Evolutionary conservation across 2,113 vertebrate genomes (phyloP), one percentile per base, ranked within the genome.

Genomic region (Tursiops truncatus): DNA sequence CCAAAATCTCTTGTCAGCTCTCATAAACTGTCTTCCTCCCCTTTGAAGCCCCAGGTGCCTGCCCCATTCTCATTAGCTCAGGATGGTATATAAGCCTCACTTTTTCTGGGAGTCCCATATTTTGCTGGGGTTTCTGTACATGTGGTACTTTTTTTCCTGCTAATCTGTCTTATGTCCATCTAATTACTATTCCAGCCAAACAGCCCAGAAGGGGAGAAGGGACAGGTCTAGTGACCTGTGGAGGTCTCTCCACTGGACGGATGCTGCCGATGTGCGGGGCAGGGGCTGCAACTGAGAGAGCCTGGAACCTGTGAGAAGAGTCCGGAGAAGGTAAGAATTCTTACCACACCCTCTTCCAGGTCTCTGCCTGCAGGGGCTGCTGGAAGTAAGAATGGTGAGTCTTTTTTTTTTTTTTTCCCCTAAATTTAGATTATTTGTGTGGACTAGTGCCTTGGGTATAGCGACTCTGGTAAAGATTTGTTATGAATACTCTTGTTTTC

Each of bases 261-360:
- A 56, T 20, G 18, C 53, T 56, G 17, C 53, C 53, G 18, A 2
- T 6, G 53, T 56, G 50, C 50, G 6, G 53, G 18, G 53, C 53
- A 18, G 53, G 18, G 53, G 53, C 28, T 25, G 28, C 20, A 9
- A 7, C 62, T 73, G 11, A 3, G 28, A 14, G 6, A 33, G 17
- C 20, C 11, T 13, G 20, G 58, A n/a, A 20, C 41, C 31, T 17
- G 14, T 6, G 36, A 31, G 36, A 28, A 15, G 26, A 41, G 31
- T 62, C 8, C 1, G 4, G 3, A 13, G 20, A 14, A 33, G 44
- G 15, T 20, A 23, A 23, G 81, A 8, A 8, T 20, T 25, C 21
- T 25, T 8, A 23, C 21, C 31, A 0, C 0, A 5, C 21, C 0
- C 6, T n/a, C 62, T 67, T 20, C 28, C 6, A 6, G 18, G 3